A percentile compares a stretch with the other conserved stretches of the same genome.
Conservation (phyloP, 1,140 invertebrate species). For the Tachypleus tridentatus region DNA sequence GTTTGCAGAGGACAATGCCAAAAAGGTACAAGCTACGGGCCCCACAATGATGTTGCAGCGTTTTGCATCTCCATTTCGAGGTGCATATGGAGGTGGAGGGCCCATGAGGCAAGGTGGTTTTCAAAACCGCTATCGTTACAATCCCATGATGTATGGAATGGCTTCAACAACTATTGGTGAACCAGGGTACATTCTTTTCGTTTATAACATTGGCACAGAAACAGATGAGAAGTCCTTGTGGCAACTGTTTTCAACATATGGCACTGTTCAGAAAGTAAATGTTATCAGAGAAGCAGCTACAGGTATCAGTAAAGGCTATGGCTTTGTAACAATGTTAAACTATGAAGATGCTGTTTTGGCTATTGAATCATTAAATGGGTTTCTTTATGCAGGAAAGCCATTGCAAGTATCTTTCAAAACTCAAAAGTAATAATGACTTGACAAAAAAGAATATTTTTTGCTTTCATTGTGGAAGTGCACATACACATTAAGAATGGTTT, state of each 20-base stretch:
- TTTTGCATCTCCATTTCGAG: not conserved
- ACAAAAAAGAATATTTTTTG: too few relatives aligned
- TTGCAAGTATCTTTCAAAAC: slow-evolving; percentile 37
- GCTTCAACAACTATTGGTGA: slow-evolving; percentile 15
- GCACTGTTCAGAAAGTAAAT: slow-evolving; percentile 35
- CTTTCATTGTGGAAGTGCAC: too few relatives aligned
- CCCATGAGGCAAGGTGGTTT: slow-evolving; percentile 13
- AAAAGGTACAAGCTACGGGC: slow-evolving; percentile 30
- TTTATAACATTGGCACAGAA: slow-evolving; percentile 38
- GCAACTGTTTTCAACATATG: slow-evolving; percentile 35
- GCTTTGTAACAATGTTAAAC: slow-evolving; percentile 39
- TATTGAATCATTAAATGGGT: slow-evolving; percentile 35
- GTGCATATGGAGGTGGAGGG: slow-evolving; percentile 6
- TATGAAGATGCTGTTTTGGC: slow-evolving; percentile 35
- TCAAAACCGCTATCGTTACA: slow-evolving; percentile 17
- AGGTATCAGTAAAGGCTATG: slow-evolving; percentile 35
- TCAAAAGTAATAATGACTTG: too few relatives aligned
- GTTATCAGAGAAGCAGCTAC: slow-evolving; percentile 33
- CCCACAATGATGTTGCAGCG: not conserved
- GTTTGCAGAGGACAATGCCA: slow-evolving; percentile 85
- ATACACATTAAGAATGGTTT: too few relatives aligned
- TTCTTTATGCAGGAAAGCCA: slow-evolving; percentile 30
- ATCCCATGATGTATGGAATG: slow-evolving; percentile 17
- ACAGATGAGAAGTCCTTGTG: slow-evolving; percentile 34
- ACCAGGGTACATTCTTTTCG: slow-evolving; percentile 30